Evolutionary conservation across 53 echinoderm and acorn worm species (phyloP).

Genomic region (Patiria pectinifera): DNA sequence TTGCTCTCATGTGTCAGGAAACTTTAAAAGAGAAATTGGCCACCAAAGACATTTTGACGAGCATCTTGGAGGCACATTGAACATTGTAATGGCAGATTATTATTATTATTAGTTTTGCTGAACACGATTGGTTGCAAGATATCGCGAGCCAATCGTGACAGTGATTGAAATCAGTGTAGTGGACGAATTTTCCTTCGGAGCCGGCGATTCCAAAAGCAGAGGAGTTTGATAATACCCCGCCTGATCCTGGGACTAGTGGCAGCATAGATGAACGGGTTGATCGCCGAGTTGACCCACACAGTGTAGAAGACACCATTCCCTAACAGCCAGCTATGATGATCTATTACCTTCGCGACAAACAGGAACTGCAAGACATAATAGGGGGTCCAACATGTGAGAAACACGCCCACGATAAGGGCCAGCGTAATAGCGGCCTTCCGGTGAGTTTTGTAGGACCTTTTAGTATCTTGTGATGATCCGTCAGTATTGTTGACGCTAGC

Average conservation of each 20-base stretch:
- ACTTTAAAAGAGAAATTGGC: too few species aligned
- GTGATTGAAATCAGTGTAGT: neutral
- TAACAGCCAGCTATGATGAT: neutral
- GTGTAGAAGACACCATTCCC: constrained; percentile 5
- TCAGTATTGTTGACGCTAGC: neutral
- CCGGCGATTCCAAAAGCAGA: constrained; percentile 51
- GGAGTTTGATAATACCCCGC: constrained; percentile 4
- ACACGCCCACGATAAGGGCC: constrained; percentile 51
- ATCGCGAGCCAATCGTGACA: neutral
- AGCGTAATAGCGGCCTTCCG: constrained; percentile 50
- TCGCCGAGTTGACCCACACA: constrained; percentile 54
- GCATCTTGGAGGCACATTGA: too few species aligned
- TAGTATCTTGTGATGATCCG: neutral
- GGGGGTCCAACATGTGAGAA: constrained; percentile 32
- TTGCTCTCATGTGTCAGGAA: too few species aligned
- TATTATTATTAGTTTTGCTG: too few species aligned
- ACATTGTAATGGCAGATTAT: too few species aligned
- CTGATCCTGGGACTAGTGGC: constrained; percentile 51
- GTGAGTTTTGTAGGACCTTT: constrained; percentile 18
- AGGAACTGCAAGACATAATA: constrained; percentile 46
- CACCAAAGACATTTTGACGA: too few species aligned
- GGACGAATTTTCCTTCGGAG: constrained; percentile 14
- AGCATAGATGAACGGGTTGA: constrained; percentile 60
- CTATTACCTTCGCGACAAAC: neutral
- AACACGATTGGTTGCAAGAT: too few species aligned